phyloP scores from a whole-genome alignment of 2,797 vertebrate genomes.

The Falco naumanni region DNA sequence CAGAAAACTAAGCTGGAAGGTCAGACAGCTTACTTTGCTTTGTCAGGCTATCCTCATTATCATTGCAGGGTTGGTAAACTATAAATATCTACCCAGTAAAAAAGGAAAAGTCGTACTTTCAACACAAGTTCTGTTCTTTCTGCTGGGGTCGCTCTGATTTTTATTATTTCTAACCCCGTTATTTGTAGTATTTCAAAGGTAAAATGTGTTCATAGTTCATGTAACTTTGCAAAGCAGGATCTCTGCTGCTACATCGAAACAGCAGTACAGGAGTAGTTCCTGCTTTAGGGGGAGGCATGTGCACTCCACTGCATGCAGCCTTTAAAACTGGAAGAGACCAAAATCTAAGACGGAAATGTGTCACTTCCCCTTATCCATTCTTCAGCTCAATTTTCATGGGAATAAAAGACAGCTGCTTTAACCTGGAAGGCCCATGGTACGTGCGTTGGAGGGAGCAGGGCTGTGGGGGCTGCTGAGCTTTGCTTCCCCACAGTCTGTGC shows the following conservation, averaged over 20 bases:
- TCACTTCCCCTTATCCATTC: not conserved
- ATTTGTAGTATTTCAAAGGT: not conserved
- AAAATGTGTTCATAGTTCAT: not conserved
- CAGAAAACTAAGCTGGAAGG: not conserved
- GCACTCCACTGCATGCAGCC: rapidly evolving
- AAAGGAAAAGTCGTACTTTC: not conserved
- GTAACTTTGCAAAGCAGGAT: not conserved
- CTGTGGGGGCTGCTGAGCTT: not conserved
- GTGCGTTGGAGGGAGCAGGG: not conserved
- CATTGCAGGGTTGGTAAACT: not conserved
- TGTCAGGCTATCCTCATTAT: slow-evolving; percentile 7
- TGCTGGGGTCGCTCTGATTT: not conserved
- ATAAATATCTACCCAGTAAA: slow-evolving; percentile 4
- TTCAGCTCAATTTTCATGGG: not conserved
- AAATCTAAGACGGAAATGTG: not conserved
- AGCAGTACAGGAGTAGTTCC: not conserved
- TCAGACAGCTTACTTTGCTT: not conserved
- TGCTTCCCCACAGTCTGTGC: not conserved
- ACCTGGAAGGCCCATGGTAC: rapidly evolving
- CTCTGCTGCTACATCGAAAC: not conserved
- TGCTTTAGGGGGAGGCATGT: not conserved
- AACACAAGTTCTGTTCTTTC: not conserved
- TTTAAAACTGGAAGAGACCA: not conserved
- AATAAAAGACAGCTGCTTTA: not conserved
- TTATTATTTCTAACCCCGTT: not conserved